Conservation (phyloP, 2,797 vertebrate genomes). For the Mionectes olivaceus region DNA sequence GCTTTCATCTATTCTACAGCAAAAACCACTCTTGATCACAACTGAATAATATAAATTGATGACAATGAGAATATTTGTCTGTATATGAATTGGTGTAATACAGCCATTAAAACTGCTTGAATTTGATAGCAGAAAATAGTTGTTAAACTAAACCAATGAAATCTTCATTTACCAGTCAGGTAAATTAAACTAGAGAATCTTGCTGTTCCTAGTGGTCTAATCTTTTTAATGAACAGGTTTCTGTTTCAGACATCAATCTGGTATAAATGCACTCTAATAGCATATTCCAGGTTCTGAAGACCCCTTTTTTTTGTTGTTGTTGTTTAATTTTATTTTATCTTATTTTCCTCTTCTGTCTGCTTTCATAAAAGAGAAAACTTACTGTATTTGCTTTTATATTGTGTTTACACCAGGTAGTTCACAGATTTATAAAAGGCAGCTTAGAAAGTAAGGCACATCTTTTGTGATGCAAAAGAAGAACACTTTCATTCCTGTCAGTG, state of each 20-base stretch:
- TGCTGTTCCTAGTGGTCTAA: background rate
- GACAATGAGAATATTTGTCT: slow-evolving; percentile 26
- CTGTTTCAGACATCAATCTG: background rate
- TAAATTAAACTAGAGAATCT: slow-evolving; percentile 29
- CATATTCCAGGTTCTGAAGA: background rate
- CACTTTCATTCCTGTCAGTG: background rate
- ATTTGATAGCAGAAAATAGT: slow-evolving; percentile 15
- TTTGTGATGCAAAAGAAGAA: background rate
- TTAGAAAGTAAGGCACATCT: background rate
- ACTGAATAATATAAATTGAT: slow-evolving; percentile 13
- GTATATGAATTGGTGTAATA: background rate
- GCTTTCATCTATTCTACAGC: background rate
- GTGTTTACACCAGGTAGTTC: background rate
- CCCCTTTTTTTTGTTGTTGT: background rate
- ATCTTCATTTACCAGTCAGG: slow-evolving; percentile 17
- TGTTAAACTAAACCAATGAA: slow-evolving; percentile 17
- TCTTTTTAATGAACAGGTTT: background rate
- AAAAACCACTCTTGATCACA: background rate
- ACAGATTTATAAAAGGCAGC: background rate
- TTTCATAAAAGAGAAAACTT: background rate
- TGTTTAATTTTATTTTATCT: too few relatives aligned
- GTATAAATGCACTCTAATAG: background rate
- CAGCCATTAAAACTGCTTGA: background rate
- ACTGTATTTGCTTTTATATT: background rate
- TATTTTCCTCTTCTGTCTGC: background rate